Evolutionary conservation across 2,113 vertebrate species (phyloP), one percentile per base, ranked within the genome.

Genomic region (Alaudala cheleensis): DNA sequence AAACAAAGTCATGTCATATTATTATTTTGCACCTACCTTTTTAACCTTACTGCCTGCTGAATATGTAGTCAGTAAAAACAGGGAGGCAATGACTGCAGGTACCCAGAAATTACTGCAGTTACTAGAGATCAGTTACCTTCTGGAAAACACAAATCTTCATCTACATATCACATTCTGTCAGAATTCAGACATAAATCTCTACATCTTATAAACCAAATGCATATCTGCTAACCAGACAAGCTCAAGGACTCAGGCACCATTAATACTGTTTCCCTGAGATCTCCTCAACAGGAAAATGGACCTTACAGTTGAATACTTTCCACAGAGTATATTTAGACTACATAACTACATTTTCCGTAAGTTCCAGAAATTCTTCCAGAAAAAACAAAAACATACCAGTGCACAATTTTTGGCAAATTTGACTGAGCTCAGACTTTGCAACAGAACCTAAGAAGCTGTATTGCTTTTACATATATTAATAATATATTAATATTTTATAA

Each of bases 291-390:
- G 91, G 95, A 97, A 97, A 96, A 81, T 39, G 45, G 85, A 72
- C 39, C 91, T 84, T 93, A 80, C 31, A 66, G 56, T 77, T 94
- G 88, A 78, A 62, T 95, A 95, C 95, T 97, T 97, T 98, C 87
- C 58, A 93, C 90, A 79, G 88, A 96, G 84, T 90, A 91, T 96
- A 96, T 94, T 96, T 83, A 94, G 90, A 91, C 94, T 96, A 76
- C 72, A 87, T 95, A 94, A 90, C 76, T 95, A 91, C 78, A 92
- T 90, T 94, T 93, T 97, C 96, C 97, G 96, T 96, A 94, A 95
- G 83, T 97, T 97, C 96, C 96, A 98, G 95, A 97, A 96, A 95
- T 93, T 91, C 94, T 96, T 91, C 96, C 95, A 91, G 92, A 83
- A 96, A 94, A 95, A 73, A 96, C 93, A 97, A 86, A 97, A 98